phyloP scores from a whole-genome alignment of 2,113 vertebrate genomes.

The Mustelus asterias region DNA sequence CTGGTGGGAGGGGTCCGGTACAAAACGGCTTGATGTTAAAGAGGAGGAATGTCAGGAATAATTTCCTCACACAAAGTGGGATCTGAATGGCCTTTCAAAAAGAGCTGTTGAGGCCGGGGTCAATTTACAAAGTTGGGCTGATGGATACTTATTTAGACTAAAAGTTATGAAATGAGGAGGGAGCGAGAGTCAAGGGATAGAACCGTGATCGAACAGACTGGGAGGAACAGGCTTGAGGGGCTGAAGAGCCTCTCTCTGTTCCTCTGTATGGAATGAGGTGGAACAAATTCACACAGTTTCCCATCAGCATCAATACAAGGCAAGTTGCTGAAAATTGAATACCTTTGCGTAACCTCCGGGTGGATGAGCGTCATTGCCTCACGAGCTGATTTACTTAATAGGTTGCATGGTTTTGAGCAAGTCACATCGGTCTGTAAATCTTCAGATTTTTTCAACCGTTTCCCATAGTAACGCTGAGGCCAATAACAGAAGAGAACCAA shows the following conservation, averaged over 20 bases:
- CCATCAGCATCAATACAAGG: neutral
- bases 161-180: neutral
- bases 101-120: neutral
- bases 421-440: conserved; percentile 55
- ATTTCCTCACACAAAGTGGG: neutral
- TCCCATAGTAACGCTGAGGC: conserved; percentile 51
- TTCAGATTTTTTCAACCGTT: conserved; percentile 47
- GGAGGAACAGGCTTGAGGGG: neutral
- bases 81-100: neutral
- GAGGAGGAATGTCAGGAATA: neutral
- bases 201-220: neutral
- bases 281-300: neutral
- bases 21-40: too few species aligned
- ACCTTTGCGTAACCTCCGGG: conserved; percentile 49
- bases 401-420: conserved; percentile 42
- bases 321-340: neutral
- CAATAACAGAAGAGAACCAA: neutral
- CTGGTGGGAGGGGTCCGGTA: neutral
- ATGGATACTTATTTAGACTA: too few species aligned
- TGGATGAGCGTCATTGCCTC: conserved; percentile 56
- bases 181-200: neutral
- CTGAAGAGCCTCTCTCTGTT: too few species aligned
- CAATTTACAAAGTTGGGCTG: neutral
- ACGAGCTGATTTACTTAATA: conserved; percentile 40
- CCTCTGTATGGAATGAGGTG: neutral